Conservation (phyloP, 1,140 invertebrate genomes). For the Diabrotica virgifera region DNA sequence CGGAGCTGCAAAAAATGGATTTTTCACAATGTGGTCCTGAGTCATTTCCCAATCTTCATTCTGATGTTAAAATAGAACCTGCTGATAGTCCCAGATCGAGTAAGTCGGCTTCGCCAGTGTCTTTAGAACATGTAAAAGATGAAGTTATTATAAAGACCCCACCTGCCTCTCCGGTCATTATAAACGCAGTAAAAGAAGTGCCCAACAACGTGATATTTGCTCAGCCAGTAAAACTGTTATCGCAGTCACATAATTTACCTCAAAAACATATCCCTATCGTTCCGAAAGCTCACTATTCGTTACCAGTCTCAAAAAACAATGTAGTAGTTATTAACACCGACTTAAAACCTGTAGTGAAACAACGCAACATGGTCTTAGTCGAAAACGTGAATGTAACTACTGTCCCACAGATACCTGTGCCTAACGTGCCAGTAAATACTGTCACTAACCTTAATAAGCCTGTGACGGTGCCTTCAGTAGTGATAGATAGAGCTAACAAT, state of each 20-base stretch:
- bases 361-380: constrained; percentile 35
- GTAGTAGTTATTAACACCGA: constrained; percentile 28
- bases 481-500: constrained; percentile 22
- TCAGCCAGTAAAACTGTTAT: constrained; percentile 18
- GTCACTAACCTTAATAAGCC: constrained; percentile 15
- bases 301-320: constrained; percentile 29
- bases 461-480: constrained; percentile 22
- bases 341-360: constrained; percentile 7
- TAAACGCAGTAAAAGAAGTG: not conserved
- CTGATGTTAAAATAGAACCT: constrained; percentile 31
- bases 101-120: not conserved
- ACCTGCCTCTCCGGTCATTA: constrained; percentile 18
- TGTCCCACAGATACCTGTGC: constrained; percentile 9
- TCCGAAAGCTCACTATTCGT: constrained; percentile 26
- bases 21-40: constrained; percentile 29
- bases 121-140: constrained; percentile 29
- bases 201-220: constrained; percentile 12
- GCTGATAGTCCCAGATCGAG: constrained; percentile 19
- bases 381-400: constrained; percentile 34
- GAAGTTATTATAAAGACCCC: constrained; percentile 31
- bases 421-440: constrained; percentile 18
- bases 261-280: constrained; percentile 32
- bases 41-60: constrained; percentile 26
- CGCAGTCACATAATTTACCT: constrained; percentile 14
- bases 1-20: constrained; percentile 33